phyloP scores from a whole-genome alignment of 1,140 invertebrate species.

The Tigriopus japonicus region DNA sequence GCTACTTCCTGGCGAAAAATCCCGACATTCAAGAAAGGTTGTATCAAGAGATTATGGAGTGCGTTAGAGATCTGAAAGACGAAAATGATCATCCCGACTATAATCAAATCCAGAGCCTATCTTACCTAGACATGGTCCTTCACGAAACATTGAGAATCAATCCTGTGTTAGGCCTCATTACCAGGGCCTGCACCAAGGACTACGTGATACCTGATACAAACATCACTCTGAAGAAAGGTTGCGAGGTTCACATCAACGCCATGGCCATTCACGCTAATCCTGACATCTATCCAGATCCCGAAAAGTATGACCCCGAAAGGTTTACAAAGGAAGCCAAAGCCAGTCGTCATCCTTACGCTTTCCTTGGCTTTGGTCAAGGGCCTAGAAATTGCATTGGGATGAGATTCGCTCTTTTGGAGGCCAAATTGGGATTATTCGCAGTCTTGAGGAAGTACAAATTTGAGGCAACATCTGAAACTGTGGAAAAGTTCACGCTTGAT shows the following conservation, averaged over 20 bases:
- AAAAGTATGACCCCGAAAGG: not conserved
- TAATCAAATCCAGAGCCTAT: not conserved
- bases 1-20: conserved; percentile 37
- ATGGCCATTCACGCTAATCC: conserved; percentile 17
- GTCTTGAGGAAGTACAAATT: too few species aligned
- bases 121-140: not conserved
- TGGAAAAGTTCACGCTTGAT: too few species aligned
- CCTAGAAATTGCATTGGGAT: conserved; percentile 47
- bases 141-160: not conserved
- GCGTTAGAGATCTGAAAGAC: conserved; percentile 13
- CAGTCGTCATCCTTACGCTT: conserved; percentile 21
- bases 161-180: not conserved
- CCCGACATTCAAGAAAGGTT: conserved; percentile 39
- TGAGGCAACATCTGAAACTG: too few species aligned
- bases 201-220: conserved; percentile 1
- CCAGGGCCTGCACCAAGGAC: not conserved
- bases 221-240: conserved; percentile 15
- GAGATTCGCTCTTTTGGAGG: conserved; percentile 10
- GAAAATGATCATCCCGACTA: too few species aligned
- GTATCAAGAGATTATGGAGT: too few species aligned
- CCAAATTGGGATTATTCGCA: not conserved
- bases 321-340: conserved; percentile 6
- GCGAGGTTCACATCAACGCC: conserved; percentile 15
- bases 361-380: conserved; percentile 53
- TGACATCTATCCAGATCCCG: not conserved